A percentile compares a stretch with the other conserved stretches of the same genome.
phyloP scores from a whole-genome alignment of 1,140 invertebrate genomes.

The Zaprionus vittiger region DNA sequence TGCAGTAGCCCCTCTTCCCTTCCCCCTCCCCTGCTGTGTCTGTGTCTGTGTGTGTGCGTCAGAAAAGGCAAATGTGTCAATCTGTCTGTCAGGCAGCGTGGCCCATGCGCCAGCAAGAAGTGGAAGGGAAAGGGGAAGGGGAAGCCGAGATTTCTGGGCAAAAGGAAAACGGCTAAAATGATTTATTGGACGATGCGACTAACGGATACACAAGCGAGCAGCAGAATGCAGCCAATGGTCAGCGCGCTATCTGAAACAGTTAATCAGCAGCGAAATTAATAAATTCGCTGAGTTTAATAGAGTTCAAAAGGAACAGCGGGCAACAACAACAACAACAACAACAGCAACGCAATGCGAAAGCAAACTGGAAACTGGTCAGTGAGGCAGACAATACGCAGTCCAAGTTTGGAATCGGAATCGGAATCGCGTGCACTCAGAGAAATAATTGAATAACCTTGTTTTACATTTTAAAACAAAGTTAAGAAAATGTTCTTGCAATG shows the following conservation, averaged over 20 bases:
- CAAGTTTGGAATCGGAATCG: constrained; percentile 22
- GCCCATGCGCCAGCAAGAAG: neutral
- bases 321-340: constrained; percentile 32
- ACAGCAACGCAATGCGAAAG: constrained; percentile 45
- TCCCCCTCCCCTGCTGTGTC: neutral
- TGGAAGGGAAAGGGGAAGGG: neutral
- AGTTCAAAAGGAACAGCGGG: constrained; percentile 71
- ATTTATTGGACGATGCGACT: constrained; percentile 73
- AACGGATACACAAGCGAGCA: constrained; percentile 59
- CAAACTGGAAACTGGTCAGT: constrained; percentile 39
- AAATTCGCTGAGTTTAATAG: constrained; percentile 82
- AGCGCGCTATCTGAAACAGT: constrained; percentile 75
- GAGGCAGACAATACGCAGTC: constrained; percentile 64
- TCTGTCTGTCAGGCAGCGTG: constrained; percentile 24
- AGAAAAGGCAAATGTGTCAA: constrained; percentile 42
- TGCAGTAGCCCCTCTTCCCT: neutral
- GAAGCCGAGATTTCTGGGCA: constrained; percentile 41
- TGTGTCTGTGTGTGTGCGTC: neutral
- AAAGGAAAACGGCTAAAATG: constrained; percentile 58
- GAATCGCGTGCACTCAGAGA: constrained; percentile 5
- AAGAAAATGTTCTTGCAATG: too few species aligned
- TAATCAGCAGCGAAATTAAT: constrained; percentile 82
- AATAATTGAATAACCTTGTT: neutral
- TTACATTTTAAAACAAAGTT: too few species aligned
- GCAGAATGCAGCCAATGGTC: constrained; percentile 56